These are phyloP conservation scores for Ciconia maguari DNA, from an alignment of 2,113 vertebrate species.

Conservation along the genomic window DNA sequence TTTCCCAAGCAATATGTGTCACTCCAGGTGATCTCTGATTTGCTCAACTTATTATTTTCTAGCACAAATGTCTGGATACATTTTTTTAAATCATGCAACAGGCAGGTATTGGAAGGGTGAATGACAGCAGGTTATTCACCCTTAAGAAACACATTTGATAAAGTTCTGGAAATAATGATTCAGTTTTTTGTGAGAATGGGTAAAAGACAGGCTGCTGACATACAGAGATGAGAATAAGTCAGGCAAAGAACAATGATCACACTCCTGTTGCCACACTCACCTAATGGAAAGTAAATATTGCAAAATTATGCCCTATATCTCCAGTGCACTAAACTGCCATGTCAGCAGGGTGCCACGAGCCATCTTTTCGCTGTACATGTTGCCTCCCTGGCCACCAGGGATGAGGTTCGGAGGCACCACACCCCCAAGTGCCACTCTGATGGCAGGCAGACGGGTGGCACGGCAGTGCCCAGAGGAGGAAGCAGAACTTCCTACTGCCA, in stretches of 20 bases:
- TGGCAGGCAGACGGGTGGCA: background rate
- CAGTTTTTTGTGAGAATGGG: background rate
- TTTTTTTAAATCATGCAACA: background rate
- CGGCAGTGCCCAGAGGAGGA: fast-evolving
- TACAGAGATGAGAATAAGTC: background rate
- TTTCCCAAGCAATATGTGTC: background rate
- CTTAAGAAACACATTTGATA: background rate
- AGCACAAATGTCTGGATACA: background rate
- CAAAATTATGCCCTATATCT: fast-evolving
- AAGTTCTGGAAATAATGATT: background rate
- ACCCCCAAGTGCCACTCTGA: fast-evolving
- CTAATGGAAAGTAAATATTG: background rate
- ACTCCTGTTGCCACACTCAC: background rate
- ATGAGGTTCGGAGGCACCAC: fast-evolving
- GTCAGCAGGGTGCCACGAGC: background rate
- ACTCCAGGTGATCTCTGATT: background rate
- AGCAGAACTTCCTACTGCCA: background rate
- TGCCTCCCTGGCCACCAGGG: background rate
- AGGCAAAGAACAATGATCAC: background rate
- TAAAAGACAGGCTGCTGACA: background rate
- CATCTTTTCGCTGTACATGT: background rate
- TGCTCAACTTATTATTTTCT: background rate
- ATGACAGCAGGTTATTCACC: background rate
- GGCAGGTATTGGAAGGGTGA: background rate
- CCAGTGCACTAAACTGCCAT: background rate